Percentiles rank a stretch among this genome's conserved stretches.
Conservation (phyloP, 2,113 vertebrate species). For the Corythornis cristatus region DNA sequence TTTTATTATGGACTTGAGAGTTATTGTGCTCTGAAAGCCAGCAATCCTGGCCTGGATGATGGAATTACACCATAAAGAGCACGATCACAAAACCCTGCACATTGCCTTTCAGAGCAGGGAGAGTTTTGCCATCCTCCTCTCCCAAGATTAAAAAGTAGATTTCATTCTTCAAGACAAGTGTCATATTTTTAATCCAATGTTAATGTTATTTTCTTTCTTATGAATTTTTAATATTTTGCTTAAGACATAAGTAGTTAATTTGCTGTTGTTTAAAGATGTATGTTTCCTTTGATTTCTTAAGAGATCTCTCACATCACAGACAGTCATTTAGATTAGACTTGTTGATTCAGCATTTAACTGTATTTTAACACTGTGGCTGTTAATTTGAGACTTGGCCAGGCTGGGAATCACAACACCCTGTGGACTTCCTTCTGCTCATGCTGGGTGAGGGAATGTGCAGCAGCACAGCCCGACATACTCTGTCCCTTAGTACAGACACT, state of each 20-base stretch:
- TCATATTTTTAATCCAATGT: background rate
- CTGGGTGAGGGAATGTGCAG: background rate
- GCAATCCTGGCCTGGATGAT: background rate
- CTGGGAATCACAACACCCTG: background rate
- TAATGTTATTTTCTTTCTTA: background rate
- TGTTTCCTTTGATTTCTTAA: background rate
- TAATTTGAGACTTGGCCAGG: background rate
- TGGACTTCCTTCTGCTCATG: background rate
- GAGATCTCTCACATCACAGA: background rate
- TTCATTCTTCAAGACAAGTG: background rate
- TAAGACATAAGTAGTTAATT: background rate
- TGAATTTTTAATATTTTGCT: background rate
- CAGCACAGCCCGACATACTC: rapidly evolving
- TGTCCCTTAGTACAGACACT: background rate
- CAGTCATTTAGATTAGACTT: background rate
- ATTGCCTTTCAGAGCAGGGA: background rate
- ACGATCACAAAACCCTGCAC: background rate
- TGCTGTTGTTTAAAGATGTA: background rate
- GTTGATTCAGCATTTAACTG: background rate
- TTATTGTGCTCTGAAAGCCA: background rate
- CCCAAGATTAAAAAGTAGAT: background rate
- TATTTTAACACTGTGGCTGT: background rate
- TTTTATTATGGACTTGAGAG: conserved; percentile 24
- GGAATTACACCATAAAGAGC: background rate
- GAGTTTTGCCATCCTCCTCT: background rate